A percentile compares a stretch with the other conserved stretches of the same genome.
These are phyloP conservation scores for Poecilia picta DNA, from an alignment of 2,797 vertebrate species.

Conservation along the genomic window DNA sequence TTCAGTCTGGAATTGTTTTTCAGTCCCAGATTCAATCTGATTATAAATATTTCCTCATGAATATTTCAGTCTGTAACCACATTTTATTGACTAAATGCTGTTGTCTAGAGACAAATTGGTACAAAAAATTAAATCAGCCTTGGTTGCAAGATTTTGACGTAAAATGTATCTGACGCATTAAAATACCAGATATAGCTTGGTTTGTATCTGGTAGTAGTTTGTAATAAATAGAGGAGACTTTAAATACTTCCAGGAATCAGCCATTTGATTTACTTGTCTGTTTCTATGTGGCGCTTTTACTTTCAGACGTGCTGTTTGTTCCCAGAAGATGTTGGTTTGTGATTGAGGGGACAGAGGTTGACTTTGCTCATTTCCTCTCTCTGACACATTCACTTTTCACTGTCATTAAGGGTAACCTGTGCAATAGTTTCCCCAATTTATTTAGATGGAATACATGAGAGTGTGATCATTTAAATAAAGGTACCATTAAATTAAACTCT, in stretches of 20 bases:
- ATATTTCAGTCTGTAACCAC: constrained; percentile 5
- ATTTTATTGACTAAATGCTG: constrained; percentile 8
- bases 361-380: constrained; percentile 44
- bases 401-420: constrained; percentile 7
- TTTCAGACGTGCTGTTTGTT: neutral
- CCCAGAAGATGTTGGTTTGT: constrained; percentile 9
- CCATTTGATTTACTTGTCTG: neutral
- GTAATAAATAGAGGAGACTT: neutral
- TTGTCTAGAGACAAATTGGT: constrained; percentile 8
- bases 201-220: neutral
- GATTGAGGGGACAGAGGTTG: constrained; percentile 29
- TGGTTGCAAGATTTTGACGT: constrained; percentile 8
- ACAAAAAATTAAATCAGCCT: constrained; percentile 3
- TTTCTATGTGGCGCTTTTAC: neutral
- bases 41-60: constrained; percentile 8
- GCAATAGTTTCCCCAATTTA: neutral
- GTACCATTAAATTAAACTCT: neutral
- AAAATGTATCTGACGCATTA: constrained; percentile 6
- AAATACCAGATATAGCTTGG: neutral
- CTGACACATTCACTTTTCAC: constrained; percentile 26
- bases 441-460: neutral
- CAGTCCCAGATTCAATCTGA: constrained; percentile 11
- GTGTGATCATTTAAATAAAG: neutral
- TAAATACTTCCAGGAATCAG: neutral
- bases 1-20: neutral